These are phyloP conservation scores for Ophraella communa DNA, from an alignment of 2,888 invertebrate species.

Conservation along the genomic window DNA sequence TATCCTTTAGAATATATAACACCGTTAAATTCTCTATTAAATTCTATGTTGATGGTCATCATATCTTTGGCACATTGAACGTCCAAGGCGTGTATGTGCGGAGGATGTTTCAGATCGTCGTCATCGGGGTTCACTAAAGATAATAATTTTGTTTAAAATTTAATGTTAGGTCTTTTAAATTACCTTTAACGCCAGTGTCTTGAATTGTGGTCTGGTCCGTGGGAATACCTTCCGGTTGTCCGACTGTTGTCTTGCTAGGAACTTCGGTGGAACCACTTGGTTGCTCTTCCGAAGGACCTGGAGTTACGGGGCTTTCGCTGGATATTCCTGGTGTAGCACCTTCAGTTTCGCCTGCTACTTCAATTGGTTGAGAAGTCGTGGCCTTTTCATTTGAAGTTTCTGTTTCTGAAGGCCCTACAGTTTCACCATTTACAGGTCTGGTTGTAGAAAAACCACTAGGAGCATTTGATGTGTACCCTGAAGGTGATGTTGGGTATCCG, in stretches of 20 bases:
- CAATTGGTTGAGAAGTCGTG: conserved; percentile 13
- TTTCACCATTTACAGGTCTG: conserved; percentile 47
- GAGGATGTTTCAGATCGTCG: conserved; percentile 74
- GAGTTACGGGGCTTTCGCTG: conserved; percentile 15
- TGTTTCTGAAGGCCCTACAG: background rate
- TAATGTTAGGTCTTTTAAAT: too few species aligned
- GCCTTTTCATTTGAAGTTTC: conserved; percentile 30
- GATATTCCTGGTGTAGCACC: conserved; percentile 19
- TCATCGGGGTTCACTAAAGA: conserved; percentile 47
- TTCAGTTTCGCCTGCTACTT: background rate
- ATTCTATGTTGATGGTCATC: conserved; percentile 83
- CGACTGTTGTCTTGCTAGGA: conserved; percentile 20
- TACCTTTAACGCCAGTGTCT: conserved; percentile 9
- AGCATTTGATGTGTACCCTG: background rate
- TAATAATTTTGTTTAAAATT: background rate
- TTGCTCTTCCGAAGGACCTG: conserved; percentile 8
- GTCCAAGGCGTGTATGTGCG: conserved; percentile 77
- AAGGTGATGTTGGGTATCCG: conserved; percentile 10
- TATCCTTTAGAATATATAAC: conserved; percentile 82
- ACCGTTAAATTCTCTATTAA: conserved; percentile 78
- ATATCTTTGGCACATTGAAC: conserved; percentile 81
- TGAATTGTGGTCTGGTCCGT: conserved; percentile 19
- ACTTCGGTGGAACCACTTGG: conserved; percentile 26
- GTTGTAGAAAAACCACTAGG: conserved; percentile 35
- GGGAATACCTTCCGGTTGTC: conserved; percentile 22